These are phyloP conservation scores for Phymatocera aterrima DNA, from an alignment of 2,888 invertebrate species.

Conservation along the genomic window DNA sequence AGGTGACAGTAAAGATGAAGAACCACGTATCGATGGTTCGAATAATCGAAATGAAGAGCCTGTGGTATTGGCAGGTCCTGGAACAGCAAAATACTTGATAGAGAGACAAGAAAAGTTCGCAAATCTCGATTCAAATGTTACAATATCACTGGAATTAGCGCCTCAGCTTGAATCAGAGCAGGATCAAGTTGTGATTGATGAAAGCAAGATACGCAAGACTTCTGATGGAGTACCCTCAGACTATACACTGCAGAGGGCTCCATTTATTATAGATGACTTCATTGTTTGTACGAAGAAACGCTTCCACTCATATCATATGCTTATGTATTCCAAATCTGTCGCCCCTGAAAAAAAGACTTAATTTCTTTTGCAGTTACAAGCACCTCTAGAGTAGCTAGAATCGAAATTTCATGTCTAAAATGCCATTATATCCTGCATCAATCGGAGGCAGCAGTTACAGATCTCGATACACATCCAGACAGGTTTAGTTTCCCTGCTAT, in stretches of 20 bases:
- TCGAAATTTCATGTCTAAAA: constrained; percentile 58
- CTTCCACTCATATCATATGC: neutral
- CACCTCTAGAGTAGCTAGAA: constrained; percentile 54
- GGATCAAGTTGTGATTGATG: constrained; percentile 28
- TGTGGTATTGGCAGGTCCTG: neutral
- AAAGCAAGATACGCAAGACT: constrained; percentile 28
- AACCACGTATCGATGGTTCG: neutral
- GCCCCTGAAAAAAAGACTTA: neutral
- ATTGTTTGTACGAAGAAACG: constrained; percentile 76
- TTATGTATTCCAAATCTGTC: neutral
- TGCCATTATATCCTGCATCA: constrained; percentile 55
- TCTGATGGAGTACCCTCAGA: constrained; percentile 74
- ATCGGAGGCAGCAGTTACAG: constrained; percentile 52
- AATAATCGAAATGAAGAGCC: neutral
- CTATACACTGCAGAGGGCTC: constrained; percentile 74
- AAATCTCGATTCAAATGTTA: constrained; percentile 9
- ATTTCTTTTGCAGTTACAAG: constrained; percentile 53
- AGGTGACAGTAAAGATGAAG: constrained; percentile 18
- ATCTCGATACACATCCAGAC: constrained; percentile 60
- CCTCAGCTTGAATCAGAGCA: constrained; percentile 15
- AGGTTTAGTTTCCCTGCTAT: constrained; percentile 52
- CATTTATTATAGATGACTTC: constrained; percentile 78
- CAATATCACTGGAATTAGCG: constrained; percentile 18
- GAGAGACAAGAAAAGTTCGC: constrained; percentile 4
- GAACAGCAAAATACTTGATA: neutral